These are phyloP conservation scores for Corynorhinus townsendii DNA, from an alignment of 2,113 vertebrate species.

Conservation along the genomic window DNA sequence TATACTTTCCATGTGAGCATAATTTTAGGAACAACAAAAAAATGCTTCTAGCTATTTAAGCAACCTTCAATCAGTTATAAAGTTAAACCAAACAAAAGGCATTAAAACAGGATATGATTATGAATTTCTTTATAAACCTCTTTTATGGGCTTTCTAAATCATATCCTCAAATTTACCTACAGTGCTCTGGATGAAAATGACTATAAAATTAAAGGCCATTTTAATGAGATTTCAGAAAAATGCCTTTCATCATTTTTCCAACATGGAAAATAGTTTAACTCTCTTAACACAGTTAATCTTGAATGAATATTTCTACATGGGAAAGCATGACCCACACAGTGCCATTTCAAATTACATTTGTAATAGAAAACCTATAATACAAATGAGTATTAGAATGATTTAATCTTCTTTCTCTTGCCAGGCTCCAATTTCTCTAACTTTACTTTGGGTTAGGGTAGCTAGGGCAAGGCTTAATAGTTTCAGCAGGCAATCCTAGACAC, in stretches of 20 bases:
- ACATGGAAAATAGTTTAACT: slow-evolving; percentile 11
- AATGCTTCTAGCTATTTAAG: slow-evolving; percentile 39
- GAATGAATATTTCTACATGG: neutral
- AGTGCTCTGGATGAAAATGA: slow-evolving; percentile 26
- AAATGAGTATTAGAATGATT: neutral
- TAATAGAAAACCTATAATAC: neutral
- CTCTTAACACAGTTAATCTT: neutral
- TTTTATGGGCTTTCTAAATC: slow-evolving; percentile 7
- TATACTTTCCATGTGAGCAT: slow-evolving; percentile 12
- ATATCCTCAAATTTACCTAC: slow-evolving; percentile 9
- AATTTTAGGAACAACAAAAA: slow-evolving; percentile 50
- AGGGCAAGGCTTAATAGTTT: neutral
- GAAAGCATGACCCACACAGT: neutral
- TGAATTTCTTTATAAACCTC: slow-evolving; percentile 21
- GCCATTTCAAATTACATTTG: neutral
- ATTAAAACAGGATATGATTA: neutral
- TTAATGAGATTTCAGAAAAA: slow-evolving; percentile 53
- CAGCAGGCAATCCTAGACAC: neutral
- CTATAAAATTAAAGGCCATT: slow-evolving; percentile 54
- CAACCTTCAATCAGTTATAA: slow-evolving; percentile 48
- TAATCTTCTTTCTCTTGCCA: neutral
- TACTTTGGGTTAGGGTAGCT: neutral
- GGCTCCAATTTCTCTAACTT: neutral
- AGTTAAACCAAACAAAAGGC: slow-evolving; percentile 46
- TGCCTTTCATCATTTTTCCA: slow-evolving; percentile 5